A percentile compares a stretch with the other conserved stretches of the same genome.
Evolutionary conservation across 2,113 vertebrate species (phyloP).

Genomic region (Leptodactylus fuscus): DNA sequence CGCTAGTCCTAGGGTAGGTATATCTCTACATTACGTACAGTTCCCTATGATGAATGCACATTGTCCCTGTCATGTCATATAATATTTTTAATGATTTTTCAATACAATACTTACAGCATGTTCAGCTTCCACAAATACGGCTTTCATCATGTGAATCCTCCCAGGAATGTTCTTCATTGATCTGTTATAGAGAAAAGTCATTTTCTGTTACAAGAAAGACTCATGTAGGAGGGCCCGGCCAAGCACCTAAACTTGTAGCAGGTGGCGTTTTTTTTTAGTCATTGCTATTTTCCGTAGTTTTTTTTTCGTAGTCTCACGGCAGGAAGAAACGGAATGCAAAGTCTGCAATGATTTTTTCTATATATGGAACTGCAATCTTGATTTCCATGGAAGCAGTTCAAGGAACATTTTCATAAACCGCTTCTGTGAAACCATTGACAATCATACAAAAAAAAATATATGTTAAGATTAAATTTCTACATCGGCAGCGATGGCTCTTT

Average conservation of each 20-base stretch:
- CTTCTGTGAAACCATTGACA: not conserved
- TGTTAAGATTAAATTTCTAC: not conserved
- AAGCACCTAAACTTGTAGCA: too few relatives aligned
- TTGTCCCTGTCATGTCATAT: not conserved
- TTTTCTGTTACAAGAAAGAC: not conserved
- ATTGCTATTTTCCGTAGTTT: too few relatives aligned
- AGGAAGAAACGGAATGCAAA: not conserved
- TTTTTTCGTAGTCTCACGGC: not conserved
- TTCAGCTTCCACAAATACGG: not conserved
- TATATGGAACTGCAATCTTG: not conserved
- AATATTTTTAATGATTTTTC: not conserved
- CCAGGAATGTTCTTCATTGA: not conserved
- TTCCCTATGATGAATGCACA: not conserved
- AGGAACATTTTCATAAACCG: not conserved
- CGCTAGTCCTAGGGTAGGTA: not conserved
- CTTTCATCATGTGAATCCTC: not conserved
- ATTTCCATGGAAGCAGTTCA: not conserved
- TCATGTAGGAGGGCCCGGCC: too few relatives aligned
- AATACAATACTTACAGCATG: not conserved
- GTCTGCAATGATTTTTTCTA: not conserved
- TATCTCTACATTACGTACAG: not conserved
- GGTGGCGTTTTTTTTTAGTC: too few relatives aligned
- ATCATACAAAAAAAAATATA: not conserved
- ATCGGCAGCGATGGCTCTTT: not conserved
- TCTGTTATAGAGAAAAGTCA: not conserved